Evolutionary conservation across 2,888 invertebrate genomes (phyloP).

Genomic region (Halictus quadricinctus): DNA sequence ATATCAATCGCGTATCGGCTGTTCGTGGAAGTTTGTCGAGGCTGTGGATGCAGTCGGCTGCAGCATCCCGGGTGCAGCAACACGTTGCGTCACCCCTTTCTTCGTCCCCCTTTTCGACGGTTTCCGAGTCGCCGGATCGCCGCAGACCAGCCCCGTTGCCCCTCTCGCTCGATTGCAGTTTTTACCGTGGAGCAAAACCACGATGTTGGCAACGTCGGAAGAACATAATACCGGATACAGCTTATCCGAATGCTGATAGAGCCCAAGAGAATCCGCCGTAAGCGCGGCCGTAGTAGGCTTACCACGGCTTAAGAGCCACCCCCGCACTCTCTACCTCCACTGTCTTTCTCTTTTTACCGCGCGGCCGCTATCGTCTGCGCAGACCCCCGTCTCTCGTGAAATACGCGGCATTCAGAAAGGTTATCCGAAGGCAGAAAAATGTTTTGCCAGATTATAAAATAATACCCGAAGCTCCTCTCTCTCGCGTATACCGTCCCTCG

Average conservation of each 20-base stretch:
- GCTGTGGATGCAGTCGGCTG: constrained; percentile 43
- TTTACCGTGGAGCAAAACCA: constrained; percentile 66
- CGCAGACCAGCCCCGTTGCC: not conserved
- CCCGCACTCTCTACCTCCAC: constrained; percentile 29
- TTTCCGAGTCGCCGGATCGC: constrained; percentile 3
- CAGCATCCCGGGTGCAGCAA: constrained; percentile 38
- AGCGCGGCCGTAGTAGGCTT: constrained; percentile 75
- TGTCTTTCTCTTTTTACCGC: constrained; percentile 36
- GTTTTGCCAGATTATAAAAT: constrained; percentile 72
- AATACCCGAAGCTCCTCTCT: constrained; percentile 43
- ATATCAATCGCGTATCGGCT: constrained; percentile 62
- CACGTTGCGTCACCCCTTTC: constrained; percentile 52
- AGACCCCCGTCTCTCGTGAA: constrained; percentile 45
- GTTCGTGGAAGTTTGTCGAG: constrained; percentile 39
- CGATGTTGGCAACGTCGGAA: constrained; percentile 73
- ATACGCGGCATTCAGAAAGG: constrained; percentile 61
- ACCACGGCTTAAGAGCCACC: constrained; percentile 71
- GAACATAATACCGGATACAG: constrained; percentile 76
- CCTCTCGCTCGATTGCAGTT: constrained; percentile 61
- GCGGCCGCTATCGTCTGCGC: constrained; percentile 40
- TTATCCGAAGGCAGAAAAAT: constrained; percentile 71
- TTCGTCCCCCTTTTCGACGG: not conserved
- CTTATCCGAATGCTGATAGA: constrained; percentile 79
- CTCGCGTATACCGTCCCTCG: not conserved
- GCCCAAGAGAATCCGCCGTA: constrained; percentile 73